phyloP scores from a whole-genome alignment of 1,140 invertebrate genomes.

The Anastrepha ludens region DNA sequence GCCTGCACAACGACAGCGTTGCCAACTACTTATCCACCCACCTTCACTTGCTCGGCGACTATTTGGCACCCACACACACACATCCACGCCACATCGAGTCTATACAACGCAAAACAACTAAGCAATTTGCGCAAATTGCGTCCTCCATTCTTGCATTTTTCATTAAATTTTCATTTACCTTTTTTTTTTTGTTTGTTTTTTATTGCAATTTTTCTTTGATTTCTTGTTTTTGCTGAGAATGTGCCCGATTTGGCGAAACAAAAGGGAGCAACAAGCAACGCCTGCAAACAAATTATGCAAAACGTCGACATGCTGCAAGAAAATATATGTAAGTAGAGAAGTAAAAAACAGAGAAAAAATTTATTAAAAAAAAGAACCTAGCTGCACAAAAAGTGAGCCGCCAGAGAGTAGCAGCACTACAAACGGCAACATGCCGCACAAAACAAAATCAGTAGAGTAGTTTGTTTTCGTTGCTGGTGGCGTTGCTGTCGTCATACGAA shows the following conservation, averaged over 20 bases:
- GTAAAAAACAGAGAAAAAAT: not conserved
- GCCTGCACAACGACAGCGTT: not conserved
- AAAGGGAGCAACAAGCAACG: conserved; percentile 15
- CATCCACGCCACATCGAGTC: not conserved
- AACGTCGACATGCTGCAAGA: conserved; percentile 37
- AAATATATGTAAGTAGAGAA: not conserved
- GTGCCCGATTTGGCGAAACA: conserved; percentile 24
- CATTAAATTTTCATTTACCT: conserved; percentile 31
- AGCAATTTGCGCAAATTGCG: conserved; percentile 49
- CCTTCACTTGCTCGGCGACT: not conserved
- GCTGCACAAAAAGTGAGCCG: not conserved
- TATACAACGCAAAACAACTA: not conserved
- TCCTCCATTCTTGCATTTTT: conserved; percentile 39
- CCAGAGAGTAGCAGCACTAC: not conserved
- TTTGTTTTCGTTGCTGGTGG: not conserved
- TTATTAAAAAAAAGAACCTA: not conserved
- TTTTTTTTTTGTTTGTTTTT: conserved; percentile 1
- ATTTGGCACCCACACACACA: conserved; percentile 20
- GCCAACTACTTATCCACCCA: conserved; percentile 39
- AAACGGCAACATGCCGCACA: not conserved
- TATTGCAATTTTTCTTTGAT: not conserved
- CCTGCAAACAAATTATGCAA: conserved; percentile 48
- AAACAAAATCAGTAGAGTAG: not conserved
- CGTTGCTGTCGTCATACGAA: conserved; percentile 15
- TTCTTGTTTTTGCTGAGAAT: not conserved